Evolutionary conservation across 2,113 vertebrate genomes (phyloP).

Genomic region (Pygoscelis adeliae): DNA sequence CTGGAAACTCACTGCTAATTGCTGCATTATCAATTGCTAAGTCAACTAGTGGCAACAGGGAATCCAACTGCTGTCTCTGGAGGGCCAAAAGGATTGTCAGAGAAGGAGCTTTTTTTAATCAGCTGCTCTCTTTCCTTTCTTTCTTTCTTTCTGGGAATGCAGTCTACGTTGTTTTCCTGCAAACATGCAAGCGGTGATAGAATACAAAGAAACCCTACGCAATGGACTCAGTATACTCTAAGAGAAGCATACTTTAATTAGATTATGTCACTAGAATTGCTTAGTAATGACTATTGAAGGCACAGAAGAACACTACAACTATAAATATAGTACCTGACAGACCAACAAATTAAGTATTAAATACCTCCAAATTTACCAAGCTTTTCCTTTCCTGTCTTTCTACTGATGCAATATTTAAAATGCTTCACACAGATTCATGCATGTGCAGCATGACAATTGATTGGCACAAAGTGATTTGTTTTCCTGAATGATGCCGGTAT

Average conservation of each 20-base stretch:
- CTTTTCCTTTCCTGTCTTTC: neutral
- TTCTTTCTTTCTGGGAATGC: neutral
- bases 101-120: neutral
- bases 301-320: constrained; percentile 2
- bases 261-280: constrained; percentile 45
- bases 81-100: neutral
- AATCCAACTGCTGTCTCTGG: constrained; percentile 8
- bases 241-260: constrained; percentile 46
- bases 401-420: constrained; percentile 48
- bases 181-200: neutral
- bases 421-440: constrained; percentile 16
- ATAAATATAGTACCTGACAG: constrained; percentile 61
- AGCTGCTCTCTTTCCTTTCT: neutral
- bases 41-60: constrained; percentile 2
- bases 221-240: neutral
- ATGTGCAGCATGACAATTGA: constrained; percentile 77
- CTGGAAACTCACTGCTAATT: constrained; percentile 28
- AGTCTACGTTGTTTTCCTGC: neutral
- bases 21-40: constrained; percentile 45
- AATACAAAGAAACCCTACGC: neutral
- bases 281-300: constrained; percentile 46
- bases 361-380: neutral
- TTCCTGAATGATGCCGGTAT: constrained; percentile 75
- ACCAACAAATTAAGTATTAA: constrained; percentile 50
- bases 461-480: constrained; percentile 77